Percentiles rank a stretch among this genome's conserved stretches.
Evolutionary conservation across 2,797 vertebrate genomes (phyloP).

Genomic region (Chiroxiphia lanceolata): DNA sequence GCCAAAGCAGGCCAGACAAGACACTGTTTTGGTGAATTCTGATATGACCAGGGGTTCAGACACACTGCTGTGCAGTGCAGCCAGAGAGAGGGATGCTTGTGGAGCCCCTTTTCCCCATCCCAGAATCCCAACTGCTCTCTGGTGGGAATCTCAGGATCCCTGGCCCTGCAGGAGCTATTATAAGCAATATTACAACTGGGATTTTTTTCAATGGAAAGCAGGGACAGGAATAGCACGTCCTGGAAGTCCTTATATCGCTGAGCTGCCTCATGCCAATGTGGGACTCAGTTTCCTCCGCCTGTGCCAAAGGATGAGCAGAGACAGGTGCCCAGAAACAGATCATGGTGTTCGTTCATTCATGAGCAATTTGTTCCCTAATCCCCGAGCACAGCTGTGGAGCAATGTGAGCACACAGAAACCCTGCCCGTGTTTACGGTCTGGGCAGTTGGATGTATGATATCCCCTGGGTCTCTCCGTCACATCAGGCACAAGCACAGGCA

Average conservation of each 20-base stretch:
- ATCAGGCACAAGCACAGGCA: background rate
- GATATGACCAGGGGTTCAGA: background rate
- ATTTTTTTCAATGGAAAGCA: constrained; percentile 31
- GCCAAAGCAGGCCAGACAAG: background rate
- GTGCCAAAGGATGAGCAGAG: background rate
- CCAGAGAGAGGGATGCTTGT: background rate
- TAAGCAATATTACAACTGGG: background rate
- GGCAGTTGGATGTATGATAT: background rate
- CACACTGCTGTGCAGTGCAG: background rate
- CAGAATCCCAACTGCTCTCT: background rate
- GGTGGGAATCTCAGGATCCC: background rate
- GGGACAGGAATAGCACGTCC: background rate
- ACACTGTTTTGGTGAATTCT: background rate
- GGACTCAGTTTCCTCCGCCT: constrained; percentile 16
- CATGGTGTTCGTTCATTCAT: constrained; percentile 20
- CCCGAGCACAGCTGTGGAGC: background rate
- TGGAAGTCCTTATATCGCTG: background rate
- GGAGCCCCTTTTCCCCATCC: background rate
- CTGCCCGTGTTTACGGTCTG: constrained; percentile 16
- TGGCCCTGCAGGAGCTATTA: background rate
- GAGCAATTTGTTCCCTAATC: background rate
- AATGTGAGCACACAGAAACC: background rate
- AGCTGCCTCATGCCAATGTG: background rate
- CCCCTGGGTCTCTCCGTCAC: background rate
- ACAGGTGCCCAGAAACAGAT: background rate